phyloP scores from a whole-genome alignment of 2,113 vertebrate species.

The Sebastes schlegelii region DNA sequence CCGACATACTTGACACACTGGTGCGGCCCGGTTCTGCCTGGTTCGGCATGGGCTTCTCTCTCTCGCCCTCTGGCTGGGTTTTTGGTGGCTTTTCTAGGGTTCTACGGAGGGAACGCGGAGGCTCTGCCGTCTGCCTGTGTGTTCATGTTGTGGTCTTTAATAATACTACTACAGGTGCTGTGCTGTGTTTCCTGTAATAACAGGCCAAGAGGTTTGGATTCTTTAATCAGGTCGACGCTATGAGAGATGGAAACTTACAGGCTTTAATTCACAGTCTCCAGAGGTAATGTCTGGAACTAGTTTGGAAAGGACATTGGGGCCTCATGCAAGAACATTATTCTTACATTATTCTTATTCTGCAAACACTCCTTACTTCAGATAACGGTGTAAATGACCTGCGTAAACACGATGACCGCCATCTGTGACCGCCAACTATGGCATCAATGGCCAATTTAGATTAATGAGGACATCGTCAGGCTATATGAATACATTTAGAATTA shows the following conservation, averaged over 20 bases:
- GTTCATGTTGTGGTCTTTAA: conserved; percentile 75
- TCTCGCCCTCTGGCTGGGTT: conserved; percentile 29
- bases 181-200: conserved; percentile 84
- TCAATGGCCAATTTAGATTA: too few relatives aligned
- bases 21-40: conserved; percentile 22
- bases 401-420: too few relatives aligned
- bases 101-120: conserved; percentile 41
- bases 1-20: not conserved
- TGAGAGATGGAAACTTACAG: not conserved
- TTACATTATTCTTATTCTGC: too few relatives aligned
- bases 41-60: conserved; percentile 64
- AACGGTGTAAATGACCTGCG: too few relatives aligned
- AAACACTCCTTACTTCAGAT: too few relatives aligned
- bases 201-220: conserved; percentile 79
- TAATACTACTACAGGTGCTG: conserved; percentile 69
- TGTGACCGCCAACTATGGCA: too few relatives aligned
- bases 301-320: not conserved
- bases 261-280: not conserved
- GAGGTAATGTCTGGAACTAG: not conserved
- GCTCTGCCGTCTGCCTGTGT: conserved; percentile 65
- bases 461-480: too few relatives aligned
- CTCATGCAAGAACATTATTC: too few relatives aligned
- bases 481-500: too few relatives aligned
- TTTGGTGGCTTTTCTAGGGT: conserved; percentile 32
- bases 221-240: conserved; percentile 4